Base-by-base conservation (phyloP, 2,113 vertebrate genomes). In the Sisor rabdophorus region DNA sequence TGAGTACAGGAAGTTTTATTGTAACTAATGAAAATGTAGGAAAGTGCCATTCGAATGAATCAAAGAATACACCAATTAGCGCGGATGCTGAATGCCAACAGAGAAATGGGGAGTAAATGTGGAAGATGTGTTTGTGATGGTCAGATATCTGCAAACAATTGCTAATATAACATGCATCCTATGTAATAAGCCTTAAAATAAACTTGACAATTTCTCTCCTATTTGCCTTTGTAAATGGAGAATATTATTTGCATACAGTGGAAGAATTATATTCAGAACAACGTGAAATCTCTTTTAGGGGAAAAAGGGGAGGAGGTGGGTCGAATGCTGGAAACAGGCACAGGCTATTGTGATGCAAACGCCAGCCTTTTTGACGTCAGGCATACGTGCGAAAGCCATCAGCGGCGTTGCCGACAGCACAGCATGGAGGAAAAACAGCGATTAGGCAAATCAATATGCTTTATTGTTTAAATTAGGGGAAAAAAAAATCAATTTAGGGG, bases 211-310 rank as follows among this genome's bases (percentile, higher is more conserved):
- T 26, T 44, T 26, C 19, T 13, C 1, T 28, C 19, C 26, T 2
- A 30, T 2, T 28, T 22, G 4, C 15, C 7, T 48, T 47, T 10
- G 24, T 26, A 12, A 68, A 26, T 10, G 26, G 22, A 68, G 22
- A 26, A 15, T 9, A 24, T 44, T 22, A 71, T 75, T 81, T 59
- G 40, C 80, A 81, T 71, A 71, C 54, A 81, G 67, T 65, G 52
- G 13, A 11, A 44, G 19, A 75, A 71, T 63, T 71, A 40, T 17
- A 65, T 71, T 52, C 13, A 26, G 48, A 71, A 28, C 59, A 73
- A 61, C 55, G 28, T 26, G 36, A 20, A 74, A 78, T 71, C 58
- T 30, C 28, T 73, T 54, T 16, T 55, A 40, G 70, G 70, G 47
- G 63, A 56, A 44, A 59, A 52, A 11, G 4, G 22, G 64, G 13